Evolutionary conservation across 2,113 vertebrate species (phyloP).

Genomic region (Clarias macrocephalus): DNA sequence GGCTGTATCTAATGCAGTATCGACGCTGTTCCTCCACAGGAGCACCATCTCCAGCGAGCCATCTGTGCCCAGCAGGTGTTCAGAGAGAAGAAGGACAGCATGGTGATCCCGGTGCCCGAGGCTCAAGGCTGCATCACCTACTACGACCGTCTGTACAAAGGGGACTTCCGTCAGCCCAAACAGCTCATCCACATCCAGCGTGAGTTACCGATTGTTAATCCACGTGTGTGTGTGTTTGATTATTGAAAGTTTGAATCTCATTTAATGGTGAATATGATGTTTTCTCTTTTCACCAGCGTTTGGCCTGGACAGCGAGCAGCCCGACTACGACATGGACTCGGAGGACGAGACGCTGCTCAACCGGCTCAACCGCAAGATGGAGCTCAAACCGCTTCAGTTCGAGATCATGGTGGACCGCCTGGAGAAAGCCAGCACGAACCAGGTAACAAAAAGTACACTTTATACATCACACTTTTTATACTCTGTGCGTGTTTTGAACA

Average conservation of each 20-base stretch:
- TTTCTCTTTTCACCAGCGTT: slow-evolving; percentile 71
- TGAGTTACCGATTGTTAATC: slow-evolving; percentile 68
- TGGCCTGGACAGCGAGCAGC: slow-evolving; percentile 88
- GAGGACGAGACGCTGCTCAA: slow-evolving; percentile 91
- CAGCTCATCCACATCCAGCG: slow-evolving; percentile 95
- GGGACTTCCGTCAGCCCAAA: slow-evolving; percentile 88
- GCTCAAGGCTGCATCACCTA: slow-evolving; percentile 90
- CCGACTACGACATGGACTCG: slow-evolving; percentile 95
- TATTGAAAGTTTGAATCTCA: neutral
- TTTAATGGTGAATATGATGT: neutral
- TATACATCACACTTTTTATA: neutral
- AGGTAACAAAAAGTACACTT: slow-evolving; percentile 71
- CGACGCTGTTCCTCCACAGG: slow-evolving; percentile 68
- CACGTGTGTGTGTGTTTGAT: neutral
- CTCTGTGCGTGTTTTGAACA: neutral
- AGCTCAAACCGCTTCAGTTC: slow-evolving; percentile 91
- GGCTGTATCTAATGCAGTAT: neutral
- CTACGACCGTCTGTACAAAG: slow-evolving; percentile 89
- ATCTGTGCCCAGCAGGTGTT: slow-evolving; percentile 94
- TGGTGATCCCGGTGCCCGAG: slow-evolving; percentile 94
- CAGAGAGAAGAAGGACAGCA: slow-evolving; percentile 92
- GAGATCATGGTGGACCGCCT: slow-evolving; percentile 92
- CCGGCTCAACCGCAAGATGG: slow-evolving; percentile 90
- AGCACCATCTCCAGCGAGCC: slow-evolving; percentile 92
- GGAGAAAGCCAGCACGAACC: slow-evolving; percentile 90